Evolutionary conservation across 30 jellyfish, hydroid and myxozoan genomes (phyloP), one percentile per base, ranked within the genome.

Genomic region (Catostylus mosaicus): DNA sequence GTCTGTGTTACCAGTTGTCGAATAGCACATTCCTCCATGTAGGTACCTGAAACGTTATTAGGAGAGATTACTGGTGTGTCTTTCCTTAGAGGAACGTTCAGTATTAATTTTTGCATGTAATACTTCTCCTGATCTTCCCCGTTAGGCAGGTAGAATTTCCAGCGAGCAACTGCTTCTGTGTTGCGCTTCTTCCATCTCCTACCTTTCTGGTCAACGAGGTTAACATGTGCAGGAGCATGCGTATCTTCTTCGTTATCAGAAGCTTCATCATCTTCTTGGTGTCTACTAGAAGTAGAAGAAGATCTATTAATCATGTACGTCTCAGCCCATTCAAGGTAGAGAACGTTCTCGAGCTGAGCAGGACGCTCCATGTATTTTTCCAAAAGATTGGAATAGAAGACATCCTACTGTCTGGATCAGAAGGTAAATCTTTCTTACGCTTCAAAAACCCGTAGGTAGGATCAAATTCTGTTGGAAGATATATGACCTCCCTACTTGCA

Each of bases 301-400:
- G 69, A n/a, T 56, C 69, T n/a, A 56, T 20, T 26, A 18, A 26
- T n/a, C 26, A 56, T 56, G 19, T 56, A 56, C 26, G 7, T 56
- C 9, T n/a, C 33, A 4, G 69, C 69, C 69, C 69, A 56, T 6
- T 56, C 69, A n/a, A 18, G 22, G 69, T 56, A 56, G 26, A 56
- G 26, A 3, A 46, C 19, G 60, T 46, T 46, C 60, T 46, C 60
- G 60, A 46, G 60, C 19, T 46, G 60, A 9, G 19, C 19, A 9
- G 60, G 60, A 11, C 60, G 11, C 11, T 46, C 60, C 60, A 46
- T 46, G 60, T 46, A 46, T 46, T 46, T 46, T 46, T 46, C 16
- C 19, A 46, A 19, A 9, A 46, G 19, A 46, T 46, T 46, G 60
- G 30, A n/a, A 26, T 56, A 56, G 69, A 56, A 56, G 69, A 56